phyloP scores from a whole-genome alignment of 2,797 vertebrate species.

The Urophycis tenuis region DNA sequence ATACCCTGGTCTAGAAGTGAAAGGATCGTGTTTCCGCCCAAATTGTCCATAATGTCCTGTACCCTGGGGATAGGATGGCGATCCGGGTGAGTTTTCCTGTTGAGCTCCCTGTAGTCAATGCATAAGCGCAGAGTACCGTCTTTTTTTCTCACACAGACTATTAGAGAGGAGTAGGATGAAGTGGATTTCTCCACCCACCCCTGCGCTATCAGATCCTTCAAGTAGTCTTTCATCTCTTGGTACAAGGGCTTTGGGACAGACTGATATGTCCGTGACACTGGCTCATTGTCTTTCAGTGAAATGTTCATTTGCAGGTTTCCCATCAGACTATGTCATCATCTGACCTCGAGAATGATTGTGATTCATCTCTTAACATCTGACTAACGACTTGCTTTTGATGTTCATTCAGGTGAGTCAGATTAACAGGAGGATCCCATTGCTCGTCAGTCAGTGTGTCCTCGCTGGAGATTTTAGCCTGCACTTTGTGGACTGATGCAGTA shows the following conservation, averaged over 20 bases:
- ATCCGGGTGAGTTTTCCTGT: neutral
- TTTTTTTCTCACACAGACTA: conserved; percentile 9
- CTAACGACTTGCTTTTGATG: neutral
- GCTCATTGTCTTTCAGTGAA: conserved; percentile 12
- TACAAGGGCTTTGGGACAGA: conserved; percentile 23
- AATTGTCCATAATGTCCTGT: neutral
- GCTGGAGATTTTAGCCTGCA: neutral
- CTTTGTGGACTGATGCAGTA: neutral
- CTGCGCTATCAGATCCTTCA: conserved; percentile 12
- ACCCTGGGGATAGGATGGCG: neutral
- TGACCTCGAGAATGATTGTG: conserved; percentile 11
- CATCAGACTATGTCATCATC: conserved; percentile 24
- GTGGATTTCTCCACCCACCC: neutral
- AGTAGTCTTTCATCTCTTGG: conserved; percentile 12
- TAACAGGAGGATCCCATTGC: conserved; percentile 18
- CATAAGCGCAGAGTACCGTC: conserved; percentile 20
- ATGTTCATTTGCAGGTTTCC: conserved; percentile 13
- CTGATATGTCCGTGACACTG: conserved; percentile 9
- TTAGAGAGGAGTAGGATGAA: neutral
- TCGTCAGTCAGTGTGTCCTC: neutral
- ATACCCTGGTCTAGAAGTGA: neutral
- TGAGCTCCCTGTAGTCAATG: neutral
- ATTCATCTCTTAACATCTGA: conserved; percentile 25
- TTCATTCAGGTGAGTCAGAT: conserved; percentile 16
- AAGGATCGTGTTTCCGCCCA: neutral